Evolutionary conservation across 2,113 vertebrate species (phyloP).

Genomic region (Hiodon alosoides): DNA sequence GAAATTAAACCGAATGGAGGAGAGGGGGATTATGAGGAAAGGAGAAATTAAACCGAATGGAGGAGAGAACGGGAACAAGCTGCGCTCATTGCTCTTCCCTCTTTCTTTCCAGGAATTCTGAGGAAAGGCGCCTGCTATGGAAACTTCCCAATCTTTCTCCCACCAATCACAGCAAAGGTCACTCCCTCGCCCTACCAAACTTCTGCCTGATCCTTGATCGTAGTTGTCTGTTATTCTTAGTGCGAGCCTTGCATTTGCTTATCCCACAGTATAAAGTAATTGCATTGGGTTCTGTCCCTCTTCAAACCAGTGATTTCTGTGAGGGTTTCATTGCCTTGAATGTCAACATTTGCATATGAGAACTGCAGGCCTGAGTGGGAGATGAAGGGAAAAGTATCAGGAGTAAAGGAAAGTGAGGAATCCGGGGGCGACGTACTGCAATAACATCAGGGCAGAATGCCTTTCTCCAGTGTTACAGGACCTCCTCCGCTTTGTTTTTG

Average conservation of each 20-base stretch:
- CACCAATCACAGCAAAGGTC: conserved; percentile 76
- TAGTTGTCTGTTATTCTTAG: too few species aligned
- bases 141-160: conserved; percentile 76
- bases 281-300: neutral
- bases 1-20: neutral
- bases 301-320: neutral
- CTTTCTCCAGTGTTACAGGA: too few species aligned
- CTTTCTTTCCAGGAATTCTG: conserved; percentile 71
- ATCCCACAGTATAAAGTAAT: neutral
- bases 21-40: neutral
- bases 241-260: neutral
- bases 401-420: neutral
- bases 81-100: neutral
- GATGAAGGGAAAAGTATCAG: too few species aligned
- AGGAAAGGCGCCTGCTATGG: conserved; percentile 84
- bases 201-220: neutral
- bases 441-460: too few species aligned
- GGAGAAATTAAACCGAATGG: neutral
- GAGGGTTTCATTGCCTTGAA: conserved; percentile 17
- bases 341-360: conserved; percentile 30
- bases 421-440: neutral
- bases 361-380: neutral
- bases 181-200: neutral
- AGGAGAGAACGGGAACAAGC: too few species aligned
- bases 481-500: too few species aligned